Base-by-base conservation (phyloP, 2,113 vertebrate species). In the Scolopax mira region DNA sequence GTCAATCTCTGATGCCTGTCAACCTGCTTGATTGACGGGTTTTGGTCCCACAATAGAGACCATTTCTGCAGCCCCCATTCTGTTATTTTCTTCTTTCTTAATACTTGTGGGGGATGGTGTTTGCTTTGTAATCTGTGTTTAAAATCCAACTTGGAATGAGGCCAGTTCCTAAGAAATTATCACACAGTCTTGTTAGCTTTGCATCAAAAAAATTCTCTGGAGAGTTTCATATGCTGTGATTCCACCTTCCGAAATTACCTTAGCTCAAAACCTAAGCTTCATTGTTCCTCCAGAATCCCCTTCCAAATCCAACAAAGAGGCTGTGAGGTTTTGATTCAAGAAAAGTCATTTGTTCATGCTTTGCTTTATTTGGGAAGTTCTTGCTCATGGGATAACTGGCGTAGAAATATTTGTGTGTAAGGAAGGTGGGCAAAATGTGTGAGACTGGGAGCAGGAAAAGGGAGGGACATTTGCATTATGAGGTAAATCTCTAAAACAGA, bases 1-100 rank as follows among this genome's bases (percentile, higher is more conserved):
- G 97, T 98, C 98, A 98, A 98, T 98, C 98, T 98, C 97, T 98
- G 97, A 98, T 98, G 97, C 98, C 98, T 98, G 98, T 98, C 98
- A 98, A 95, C 98, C 89, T 42, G 96, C 81, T n/a, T 99, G 99
- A 99, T 99, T 99, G 99, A 99, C 98, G 97, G 97, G 75, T 98
- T 97, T 98, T 98, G 97, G 98, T 98, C 98, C 98, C 98, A 98
- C 98, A 98, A 98, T 98, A 98, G 98, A 98, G 98, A 98, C 98
- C 97, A 97, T 98, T 98, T 95, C 97, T 97, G 97, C 95, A 98
- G 97, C 97, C 97, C 98, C 93, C 90, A 74, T 97, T 97, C 98
- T 97, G 97, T 97, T 98, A 98, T 98, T 98, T 97, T 97, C 94
- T 95, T 96, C 97, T 97, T 95, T 90, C 97, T 96, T 97, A 98